Conservation (phyloP, 2,888 invertebrate species). For the Isotomurus palustris region DNA sequence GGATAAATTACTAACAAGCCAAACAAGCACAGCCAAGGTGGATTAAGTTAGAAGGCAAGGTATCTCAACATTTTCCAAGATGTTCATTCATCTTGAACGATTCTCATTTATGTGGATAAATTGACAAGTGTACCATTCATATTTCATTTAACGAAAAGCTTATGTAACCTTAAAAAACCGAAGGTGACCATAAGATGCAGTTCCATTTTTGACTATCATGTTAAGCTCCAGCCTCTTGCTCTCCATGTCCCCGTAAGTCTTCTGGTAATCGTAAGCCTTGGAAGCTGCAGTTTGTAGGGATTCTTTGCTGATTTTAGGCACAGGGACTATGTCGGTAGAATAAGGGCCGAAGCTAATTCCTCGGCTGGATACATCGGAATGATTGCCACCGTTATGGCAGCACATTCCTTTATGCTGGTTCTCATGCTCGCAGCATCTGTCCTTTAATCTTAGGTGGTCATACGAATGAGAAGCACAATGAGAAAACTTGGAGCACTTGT, state of each 20-base stretch:
- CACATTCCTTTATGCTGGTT: constrained; percentile 40
- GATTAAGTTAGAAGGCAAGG: too few species aligned
- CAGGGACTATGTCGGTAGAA: constrained; percentile 20
- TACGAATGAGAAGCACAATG: constrained; percentile 37
- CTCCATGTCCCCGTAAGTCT: constrained; percentile 34
- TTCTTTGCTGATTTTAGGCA: constrained; percentile 33
- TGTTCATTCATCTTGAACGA: neutral
- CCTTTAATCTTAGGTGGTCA: constrained; percentile 30
- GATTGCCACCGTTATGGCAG: constrained; percentile 25
- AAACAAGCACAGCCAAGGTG: too few species aligned
- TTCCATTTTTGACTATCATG: constrained; percentile 49
- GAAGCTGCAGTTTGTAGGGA: constrained; percentile 34
- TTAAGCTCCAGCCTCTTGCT: constrained; percentile 33
- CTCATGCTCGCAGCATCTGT: constrained; percentile 31
- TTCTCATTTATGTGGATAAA: neutral
- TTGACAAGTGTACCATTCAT: neutral
- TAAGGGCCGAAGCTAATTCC: constrained; percentile 38
- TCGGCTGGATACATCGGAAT: constrained; percentile 10
- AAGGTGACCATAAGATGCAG: constrained; percentile 53
- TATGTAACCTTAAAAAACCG: constrained; percentile 46
- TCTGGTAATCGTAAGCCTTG: constrained; percentile 34
- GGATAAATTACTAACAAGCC: too few species aligned
- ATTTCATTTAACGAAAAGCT: neutral
- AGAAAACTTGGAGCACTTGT: constrained; percentile 38
- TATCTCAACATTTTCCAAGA: neutral